Evolutionary conservation across 37 sponge, comb jelly and placozoan species (phyloP).

Genomic region (Ephydatia muelleri): DNA sequence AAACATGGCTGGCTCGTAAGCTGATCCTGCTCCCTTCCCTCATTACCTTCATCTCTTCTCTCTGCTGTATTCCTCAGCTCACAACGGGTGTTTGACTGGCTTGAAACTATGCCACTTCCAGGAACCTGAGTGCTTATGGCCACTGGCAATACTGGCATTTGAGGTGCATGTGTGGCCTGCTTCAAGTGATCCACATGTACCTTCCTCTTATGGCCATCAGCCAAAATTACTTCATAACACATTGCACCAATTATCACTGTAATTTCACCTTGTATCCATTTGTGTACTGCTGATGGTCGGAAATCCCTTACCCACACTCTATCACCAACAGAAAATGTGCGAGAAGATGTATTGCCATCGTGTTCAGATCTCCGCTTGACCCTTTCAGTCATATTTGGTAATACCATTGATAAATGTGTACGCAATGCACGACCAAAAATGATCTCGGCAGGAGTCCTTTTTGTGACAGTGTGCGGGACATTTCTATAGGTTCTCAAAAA

Average conservation of each 20-base stretch:
- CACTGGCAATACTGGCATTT: too few species aligned
- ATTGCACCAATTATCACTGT: too few species aligned
- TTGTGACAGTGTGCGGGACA: not conserved
- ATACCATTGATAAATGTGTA: constrained; percentile 6
- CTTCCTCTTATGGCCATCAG: not conserved
- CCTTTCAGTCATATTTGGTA: not conserved
- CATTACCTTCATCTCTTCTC: too few species aligned
- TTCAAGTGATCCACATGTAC: constrained; percentile 2
- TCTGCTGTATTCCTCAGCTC: too few species aligned
- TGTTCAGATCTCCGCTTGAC: not conserved
- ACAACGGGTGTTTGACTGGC: too few species aligned
- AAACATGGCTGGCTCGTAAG: too few species aligned
- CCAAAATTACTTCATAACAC: too few species aligned
- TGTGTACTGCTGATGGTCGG: constrained; percentile 6
- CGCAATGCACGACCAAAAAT: not conserved
- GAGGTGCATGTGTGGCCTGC: too few species aligned
- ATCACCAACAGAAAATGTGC: not conserved
- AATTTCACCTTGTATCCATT: not conserved
- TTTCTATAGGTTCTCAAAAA: constrained; percentile 2
- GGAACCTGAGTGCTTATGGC: too few species aligned
- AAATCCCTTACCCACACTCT: constrained; percentile 10
- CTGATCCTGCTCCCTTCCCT: too few species aligned
- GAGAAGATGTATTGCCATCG: not conserved
- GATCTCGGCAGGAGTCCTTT: not conserved
- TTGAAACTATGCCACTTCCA: too few species aligned